These are phyloP conservation scores for Malthinus flaveolus DNA, from an alignment of 2,888 invertebrate genomes.

Conservation along the genomic window DNA sequence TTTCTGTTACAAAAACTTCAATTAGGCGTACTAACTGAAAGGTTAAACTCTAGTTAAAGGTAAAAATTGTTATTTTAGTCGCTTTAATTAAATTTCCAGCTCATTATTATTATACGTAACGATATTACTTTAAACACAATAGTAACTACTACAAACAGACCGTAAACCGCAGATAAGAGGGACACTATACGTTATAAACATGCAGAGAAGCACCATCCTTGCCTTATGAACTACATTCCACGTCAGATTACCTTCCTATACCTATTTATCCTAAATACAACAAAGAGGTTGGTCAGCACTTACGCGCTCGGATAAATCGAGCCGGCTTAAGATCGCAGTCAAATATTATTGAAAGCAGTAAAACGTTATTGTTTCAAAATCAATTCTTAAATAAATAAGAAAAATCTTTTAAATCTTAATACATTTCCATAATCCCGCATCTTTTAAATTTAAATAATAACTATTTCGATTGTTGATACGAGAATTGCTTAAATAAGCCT, in stretches of 20 bases:
- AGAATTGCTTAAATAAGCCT: too few species aligned
- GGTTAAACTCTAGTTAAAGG: too few species aligned
- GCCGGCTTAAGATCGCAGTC: background rate
- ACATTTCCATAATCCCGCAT: too few species aligned
- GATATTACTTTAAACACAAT: slow-evolving; percentile 20
- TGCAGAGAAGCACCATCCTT: slow-evolving; percentile 13
- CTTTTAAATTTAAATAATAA: too few species aligned
- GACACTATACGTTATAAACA: slow-evolving; percentile 2
- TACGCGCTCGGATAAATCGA: background rate
- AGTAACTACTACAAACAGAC: slow-evolving; percentile 25
- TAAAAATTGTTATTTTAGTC: slow-evolving; percentile 7
- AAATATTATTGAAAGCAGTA: background rate
- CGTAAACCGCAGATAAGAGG: slow-evolving; percentile 29
- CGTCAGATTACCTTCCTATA: slow-evolving; percentile 13
- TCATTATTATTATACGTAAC: slow-evolving; percentile 28
- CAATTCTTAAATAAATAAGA: background rate
- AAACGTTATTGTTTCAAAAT: background rate
- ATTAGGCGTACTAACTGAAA: too few species aligned
- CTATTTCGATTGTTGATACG: too few species aligned
- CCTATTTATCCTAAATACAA: slow-evolving; percentile 1
- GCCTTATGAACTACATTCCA: slow-evolving; percentile 11
- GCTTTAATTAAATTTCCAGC: slow-evolving; percentile 27
- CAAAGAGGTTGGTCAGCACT: slow-evolving; percentile 7
- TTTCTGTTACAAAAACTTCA: too few species aligned
- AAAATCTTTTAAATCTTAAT: too few species aligned